These are phyloP conservation scores for Malurus melanocephalus DNA, from an alignment of 2,113 vertebrate genomes.

Conservation along the genomic window DNA sequence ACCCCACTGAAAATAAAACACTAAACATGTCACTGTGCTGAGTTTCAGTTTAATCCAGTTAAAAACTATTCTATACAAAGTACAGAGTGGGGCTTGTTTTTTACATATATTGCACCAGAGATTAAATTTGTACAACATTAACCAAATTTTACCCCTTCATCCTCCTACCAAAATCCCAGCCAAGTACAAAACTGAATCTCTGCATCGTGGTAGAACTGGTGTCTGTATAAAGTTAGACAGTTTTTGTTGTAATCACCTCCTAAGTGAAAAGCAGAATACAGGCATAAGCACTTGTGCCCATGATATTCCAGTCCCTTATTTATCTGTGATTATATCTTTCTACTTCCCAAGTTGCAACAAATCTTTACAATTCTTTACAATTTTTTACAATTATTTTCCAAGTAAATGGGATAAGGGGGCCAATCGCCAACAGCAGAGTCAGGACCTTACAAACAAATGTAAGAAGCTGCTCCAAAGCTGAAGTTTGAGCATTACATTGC, in stretches of 20 bases:
- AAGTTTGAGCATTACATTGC: neutral
- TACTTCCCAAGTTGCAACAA: neutral
- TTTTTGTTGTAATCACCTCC: neutral
- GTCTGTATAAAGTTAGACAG: neutral
- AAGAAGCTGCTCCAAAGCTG: neutral
- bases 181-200: conserved; percentile 2
- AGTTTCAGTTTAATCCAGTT: conserved; percentile 67
- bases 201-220: conserved; percentile 7
- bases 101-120: conserved; percentile 55
- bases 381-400: neutral
- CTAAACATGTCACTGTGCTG: neutral
- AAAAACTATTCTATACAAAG: conserved; percentile 63
- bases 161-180: conserved; percentile 15
- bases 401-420: neutral
- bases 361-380: neutral
- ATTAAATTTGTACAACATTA: conserved; percentile 39
- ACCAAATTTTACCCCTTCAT: conserved; percentile 8
- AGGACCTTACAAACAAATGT: neutral
- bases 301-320: neutral
- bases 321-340: neutral
- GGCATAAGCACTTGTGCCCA: neutral
- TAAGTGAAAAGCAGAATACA: conserved; percentile 11
- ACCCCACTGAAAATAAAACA: neutral
- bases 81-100: neutral
- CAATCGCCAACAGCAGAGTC: neutral